These are phyloP conservation scores for Alosa alosa DNA, from an alignment of 2,113 vertebrate species.

Conservation along the genomic window DNA sequence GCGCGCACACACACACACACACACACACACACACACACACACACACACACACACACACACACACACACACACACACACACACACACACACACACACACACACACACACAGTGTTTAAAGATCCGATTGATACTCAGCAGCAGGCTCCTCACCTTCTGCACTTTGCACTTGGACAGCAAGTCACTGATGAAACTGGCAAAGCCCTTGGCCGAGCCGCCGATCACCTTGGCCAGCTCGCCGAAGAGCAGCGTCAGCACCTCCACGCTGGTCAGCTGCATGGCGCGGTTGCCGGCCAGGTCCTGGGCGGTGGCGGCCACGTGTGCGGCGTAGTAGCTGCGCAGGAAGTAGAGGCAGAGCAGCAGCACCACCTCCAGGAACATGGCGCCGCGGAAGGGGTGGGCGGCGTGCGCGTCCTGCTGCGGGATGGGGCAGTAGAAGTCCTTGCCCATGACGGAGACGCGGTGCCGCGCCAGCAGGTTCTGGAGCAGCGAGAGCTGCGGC, in stretches of 20 bases:
- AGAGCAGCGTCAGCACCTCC: slow-evolving; percentile 92
- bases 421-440: slow-evolving; percentile 96
- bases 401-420: slow-evolving; percentile 87
- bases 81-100: neutral
- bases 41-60: too few relatives aligned
- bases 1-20: too few relatives aligned
- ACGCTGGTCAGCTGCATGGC: slow-evolving; percentile 98
- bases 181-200: slow-evolving; percentile 95
- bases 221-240: slow-evolving; percentile 90
- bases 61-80: neutral
- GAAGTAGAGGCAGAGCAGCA: slow-evolving; percentile 94
- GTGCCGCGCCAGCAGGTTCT: slow-evolving; percentile 93
- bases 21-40: neutral
- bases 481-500: slow-evolving; percentile 91
- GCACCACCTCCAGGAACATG: slow-evolving; percentile 98
- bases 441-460: slow-evolving; percentile 98
- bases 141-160: slow-evolving; percentile 82
- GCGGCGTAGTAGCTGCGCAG: slow-evolving; percentile 93
- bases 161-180: slow-evolving; percentile 96
- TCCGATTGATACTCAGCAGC: too few relatives aligned
- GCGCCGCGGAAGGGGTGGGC: slow-evolving; percentile 94
- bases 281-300: slow-evolving; percentile 92
- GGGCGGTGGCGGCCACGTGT: slow-evolving; percentile 83
- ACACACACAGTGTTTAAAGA: too few relatives aligned
- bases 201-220: slow-evolving; percentile 94